A percentile compares a stretch with the other conserved stretches of the same genome.
phyloP scores from a whole-genome alignment of 2,888 invertebrate species.

The Thera britannica region DNA sequence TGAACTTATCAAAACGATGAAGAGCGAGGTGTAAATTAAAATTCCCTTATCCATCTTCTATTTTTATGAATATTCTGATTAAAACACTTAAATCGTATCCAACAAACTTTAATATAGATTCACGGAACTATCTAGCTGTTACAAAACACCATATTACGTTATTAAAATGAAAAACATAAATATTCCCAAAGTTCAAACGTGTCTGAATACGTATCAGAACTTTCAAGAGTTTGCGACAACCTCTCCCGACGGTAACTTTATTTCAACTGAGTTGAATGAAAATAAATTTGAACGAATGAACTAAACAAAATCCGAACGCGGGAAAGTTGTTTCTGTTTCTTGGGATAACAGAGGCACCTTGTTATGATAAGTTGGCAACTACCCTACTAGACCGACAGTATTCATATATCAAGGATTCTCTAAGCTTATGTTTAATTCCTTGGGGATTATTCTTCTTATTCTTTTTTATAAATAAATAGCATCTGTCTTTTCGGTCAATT shows the following conservation, averaged over 20 bases:
- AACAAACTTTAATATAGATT: neutral
- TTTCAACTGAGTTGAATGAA: slow-evolving; percentile 36
- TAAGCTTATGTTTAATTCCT: too few species aligned
- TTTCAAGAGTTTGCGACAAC: slow-evolving; percentile 30
- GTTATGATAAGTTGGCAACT: too few species aligned
- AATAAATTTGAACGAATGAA: slow-evolving; percentile 14
- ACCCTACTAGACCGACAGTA: too few species aligned
- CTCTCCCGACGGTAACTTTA: slow-evolving; percentile 5
- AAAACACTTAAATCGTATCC: neutral
- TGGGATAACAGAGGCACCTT: too few species aligned
- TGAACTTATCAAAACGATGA: slow-evolving; percentile 50
- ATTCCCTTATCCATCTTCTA: slow-evolving; percentile 56
- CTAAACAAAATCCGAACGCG: slow-evolving; percentile 19
- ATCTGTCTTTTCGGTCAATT: too few species aligned
- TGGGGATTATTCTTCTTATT: too few species aligned
- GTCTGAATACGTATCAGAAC: slow-evolving; percentile 38
- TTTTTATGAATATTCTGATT: slow-evolving; percentile 9
- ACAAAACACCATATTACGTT: slow-evolving; percentile 12
- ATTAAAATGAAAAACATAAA: slow-evolving; percentile 19
- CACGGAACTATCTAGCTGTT: slow-evolving; percentile 31
- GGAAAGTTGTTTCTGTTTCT: slow-evolving; percentile 11
- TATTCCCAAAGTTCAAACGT: slow-evolving; percentile 39
- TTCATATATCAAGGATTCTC: too few species aligned
- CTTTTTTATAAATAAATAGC: too few species aligned
- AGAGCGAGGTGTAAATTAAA: slow-evolving; percentile 54